A percentile compares a stretch with the other conserved stretches of the same genome.
phyloP scores from a whole-genome alignment of 2,113 vertebrate genomes.

The Amia ocellicauda region DNA sequence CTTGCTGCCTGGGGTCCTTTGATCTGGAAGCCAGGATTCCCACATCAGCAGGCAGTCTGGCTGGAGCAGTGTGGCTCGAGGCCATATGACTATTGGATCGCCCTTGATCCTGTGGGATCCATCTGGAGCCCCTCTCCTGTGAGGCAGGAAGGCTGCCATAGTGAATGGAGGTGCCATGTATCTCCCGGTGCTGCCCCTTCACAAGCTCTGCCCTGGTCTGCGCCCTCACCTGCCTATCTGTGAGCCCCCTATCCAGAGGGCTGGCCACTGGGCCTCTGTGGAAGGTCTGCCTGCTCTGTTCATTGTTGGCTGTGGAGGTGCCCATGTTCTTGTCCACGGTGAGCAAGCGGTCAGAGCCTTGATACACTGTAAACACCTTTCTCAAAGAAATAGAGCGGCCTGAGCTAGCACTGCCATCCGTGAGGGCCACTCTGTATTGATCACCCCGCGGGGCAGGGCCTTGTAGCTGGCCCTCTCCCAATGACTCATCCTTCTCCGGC shows the following conservation, averaged over 20 bases:
- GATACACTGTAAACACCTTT: too few species aligned
- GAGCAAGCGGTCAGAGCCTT: too few species aligned
- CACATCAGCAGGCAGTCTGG: neutral
- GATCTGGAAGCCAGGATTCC: neutral
- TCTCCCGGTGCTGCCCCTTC: neutral
- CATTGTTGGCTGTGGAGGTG: too few species aligned
- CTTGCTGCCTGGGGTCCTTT: neutral
- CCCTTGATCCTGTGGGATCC: neutral
- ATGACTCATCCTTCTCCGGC: neutral
- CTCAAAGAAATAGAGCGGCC: too few species aligned
- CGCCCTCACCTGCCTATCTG: neutral
- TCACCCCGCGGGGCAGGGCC: conserved; percentile 24
- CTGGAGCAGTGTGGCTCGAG: neutral
- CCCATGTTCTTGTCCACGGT: too few species aligned
- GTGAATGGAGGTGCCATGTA: neutral
- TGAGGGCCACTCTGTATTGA: neutral
- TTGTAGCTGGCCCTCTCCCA: conserved; percentile 26
- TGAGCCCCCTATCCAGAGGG: neutral
- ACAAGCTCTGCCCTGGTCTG: neutral
- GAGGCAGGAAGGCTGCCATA: neutral
- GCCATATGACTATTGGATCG: neutral
- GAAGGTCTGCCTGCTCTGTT: too few species aligned
- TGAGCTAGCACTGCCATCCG: too few species aligned
- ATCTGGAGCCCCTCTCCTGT: neutral
- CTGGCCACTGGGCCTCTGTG: neutral